phyloP scores from a whole-genome alignment of 1,140 invertebrate genomes.

The Eurosta solidaginis region DNA sequence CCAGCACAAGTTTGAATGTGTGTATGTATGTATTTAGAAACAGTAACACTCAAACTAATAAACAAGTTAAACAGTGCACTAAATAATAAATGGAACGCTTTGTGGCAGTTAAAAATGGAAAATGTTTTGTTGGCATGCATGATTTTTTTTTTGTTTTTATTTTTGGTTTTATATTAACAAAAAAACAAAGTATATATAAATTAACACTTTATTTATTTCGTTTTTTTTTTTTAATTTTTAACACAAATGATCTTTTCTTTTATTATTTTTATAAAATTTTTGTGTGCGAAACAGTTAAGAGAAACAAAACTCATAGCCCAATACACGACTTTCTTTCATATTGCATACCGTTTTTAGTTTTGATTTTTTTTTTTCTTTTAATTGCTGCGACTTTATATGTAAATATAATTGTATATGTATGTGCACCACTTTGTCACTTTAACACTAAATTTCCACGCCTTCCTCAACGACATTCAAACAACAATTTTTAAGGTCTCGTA shows the following conservation, averaged over 20 bases:
- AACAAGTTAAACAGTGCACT: background rate
- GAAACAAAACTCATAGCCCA: background rate
- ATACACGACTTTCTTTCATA: background rate
- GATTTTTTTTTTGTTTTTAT: background rate
- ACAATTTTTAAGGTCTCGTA: slow-evolving; percentile 2
- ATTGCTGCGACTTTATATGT: no score
- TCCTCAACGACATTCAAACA: background rate
- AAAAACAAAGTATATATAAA: background rate
- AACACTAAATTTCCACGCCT: slow-evolving; percentile 11
- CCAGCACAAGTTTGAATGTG: no score
- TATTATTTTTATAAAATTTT: background rate
- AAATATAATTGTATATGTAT: background rate
- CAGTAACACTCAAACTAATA: no score
- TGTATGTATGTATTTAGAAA: no score
- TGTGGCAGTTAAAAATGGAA: background rate
- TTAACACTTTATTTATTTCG: background rate
- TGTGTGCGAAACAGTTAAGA: background rate
- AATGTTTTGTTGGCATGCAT: background rate
- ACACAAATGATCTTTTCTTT: background rate
- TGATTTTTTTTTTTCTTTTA: background rate
- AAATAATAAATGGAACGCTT: background rate
- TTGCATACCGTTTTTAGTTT: slow-evolving; percentile 18
- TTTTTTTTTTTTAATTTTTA: background rate
- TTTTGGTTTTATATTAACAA: no score
- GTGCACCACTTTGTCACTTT: slow-evolving; percentile 14